phyloP scores from a whole-genome alignment of 1,140 invertebrate genomes.

The Homalodisca vitripennis region DNA sequence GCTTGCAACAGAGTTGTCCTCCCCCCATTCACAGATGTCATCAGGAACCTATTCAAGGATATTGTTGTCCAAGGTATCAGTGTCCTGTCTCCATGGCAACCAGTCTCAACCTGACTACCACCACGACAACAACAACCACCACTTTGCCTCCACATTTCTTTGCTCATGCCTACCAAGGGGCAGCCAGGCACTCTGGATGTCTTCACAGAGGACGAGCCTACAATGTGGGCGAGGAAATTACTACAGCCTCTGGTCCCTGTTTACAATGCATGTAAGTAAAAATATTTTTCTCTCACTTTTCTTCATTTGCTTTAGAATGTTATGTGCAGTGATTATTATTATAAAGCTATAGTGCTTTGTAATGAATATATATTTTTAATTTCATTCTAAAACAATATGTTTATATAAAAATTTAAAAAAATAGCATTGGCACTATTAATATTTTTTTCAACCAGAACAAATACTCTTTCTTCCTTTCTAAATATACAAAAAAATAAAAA shows the following conservation, averaged over 20 bases:
- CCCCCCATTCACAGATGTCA: constrained; percentile 87
- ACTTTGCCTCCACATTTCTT: constrained; percentile 79
- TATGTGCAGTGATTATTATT: no score
- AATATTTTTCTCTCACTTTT: no score
- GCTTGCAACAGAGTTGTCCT: constrained; percentile 91
- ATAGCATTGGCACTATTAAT: no score
- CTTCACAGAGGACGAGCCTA: constrained; percentile 80
- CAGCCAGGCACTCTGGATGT: constrained; percentile 72
- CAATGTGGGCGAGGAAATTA: constrained; percentile 77
- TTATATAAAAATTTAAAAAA: no score
- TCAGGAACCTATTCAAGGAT: constrained; percentile 87
- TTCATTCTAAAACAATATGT: no score
- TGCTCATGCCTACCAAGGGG: constrained; percentile 71
- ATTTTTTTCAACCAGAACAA: no score
- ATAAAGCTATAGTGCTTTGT: no score
- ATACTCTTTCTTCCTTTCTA: no score
- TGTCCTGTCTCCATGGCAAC: constrained; percentile 85
- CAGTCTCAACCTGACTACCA: constrained; percentile 74
- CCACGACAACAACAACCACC: constrained; percentile 82
- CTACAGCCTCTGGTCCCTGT: constrained; percentile 84
- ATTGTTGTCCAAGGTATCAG: constrained; percentile 93
- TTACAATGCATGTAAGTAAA: constrained; percentile 89
- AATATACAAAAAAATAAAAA: no score
- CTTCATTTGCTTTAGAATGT: not conserved
- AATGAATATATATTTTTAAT: no score